These are phyloP conservation scores for Cyclophora albipunctata DNA, from an alignment of 2,888 invertebrate species.

Conservation along the genomic window DNA sequence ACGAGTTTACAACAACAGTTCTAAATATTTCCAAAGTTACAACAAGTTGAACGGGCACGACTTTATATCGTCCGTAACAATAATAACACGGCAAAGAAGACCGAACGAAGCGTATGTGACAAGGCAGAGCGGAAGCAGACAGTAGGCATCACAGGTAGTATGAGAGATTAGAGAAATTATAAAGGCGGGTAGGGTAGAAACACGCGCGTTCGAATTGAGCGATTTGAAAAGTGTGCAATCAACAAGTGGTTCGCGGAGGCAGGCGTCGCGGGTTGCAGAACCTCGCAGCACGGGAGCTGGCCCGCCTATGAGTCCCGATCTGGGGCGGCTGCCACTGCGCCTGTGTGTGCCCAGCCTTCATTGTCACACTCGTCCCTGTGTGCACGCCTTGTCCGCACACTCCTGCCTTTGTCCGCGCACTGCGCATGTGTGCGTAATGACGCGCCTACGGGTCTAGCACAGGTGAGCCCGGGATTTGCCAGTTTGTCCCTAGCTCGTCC, in stretches of 20 bases:
- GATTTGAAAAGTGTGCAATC: constrained; percentile 50
- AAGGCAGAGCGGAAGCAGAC: constrained; percentile 53
- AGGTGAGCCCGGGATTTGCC: constrained; percentile 63
- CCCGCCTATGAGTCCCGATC: constrained; percentile 52
- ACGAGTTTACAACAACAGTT: constrained; percentile 66
- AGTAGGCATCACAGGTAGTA: constrained; percentile 61
- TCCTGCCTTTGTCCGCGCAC: constrained; percentile 16
- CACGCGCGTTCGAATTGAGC: constrained; percentile 46
- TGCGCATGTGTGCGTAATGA: constrained; percentile 40
- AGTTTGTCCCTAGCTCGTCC: constrained; percentile 46
- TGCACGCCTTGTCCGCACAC: constrained; percentile 11
- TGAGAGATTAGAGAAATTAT: constrained; percentile 21
- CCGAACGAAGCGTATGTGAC: constrained; percentile 43
- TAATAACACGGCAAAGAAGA: constrained; percentile 59
- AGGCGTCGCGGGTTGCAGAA: constrained; percentile 50
- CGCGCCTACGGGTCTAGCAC: constrained; percentile 62
- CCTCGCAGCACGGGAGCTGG: constrained; percentile 66
- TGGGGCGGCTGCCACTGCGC: constrained; percentile 26
- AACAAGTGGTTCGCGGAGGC: constrained; percentile 65
- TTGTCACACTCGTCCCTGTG: constrained; percentile 18
- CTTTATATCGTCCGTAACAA: constrained; percentile 55
- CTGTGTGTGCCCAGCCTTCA: constrained; percentile 25
- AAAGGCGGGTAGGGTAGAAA: constrained; percentile 24
- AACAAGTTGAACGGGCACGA: constrained; percentile 54
- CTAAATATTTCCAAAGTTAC: constrained; percentile 68